Conservation (phyloP, 2,113 vertebrate genomes). For the Epinephelus moara region DNA sequence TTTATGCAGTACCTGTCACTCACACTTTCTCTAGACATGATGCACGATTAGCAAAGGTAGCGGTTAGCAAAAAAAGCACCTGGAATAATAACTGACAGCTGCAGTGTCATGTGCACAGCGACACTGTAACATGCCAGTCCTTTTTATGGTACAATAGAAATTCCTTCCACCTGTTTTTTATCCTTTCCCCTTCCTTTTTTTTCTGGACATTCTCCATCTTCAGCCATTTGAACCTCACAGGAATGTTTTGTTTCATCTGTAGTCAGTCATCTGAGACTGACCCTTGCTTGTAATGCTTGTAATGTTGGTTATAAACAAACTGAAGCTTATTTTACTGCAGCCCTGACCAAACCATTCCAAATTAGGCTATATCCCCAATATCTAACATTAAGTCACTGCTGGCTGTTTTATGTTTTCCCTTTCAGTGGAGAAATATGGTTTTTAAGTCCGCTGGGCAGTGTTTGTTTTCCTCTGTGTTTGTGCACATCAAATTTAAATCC, state of each 20-base stretch:
- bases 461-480: neutral
- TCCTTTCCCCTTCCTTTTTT: neutral
- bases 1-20: conserved; percentile 10
- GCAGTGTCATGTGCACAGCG: neutral
- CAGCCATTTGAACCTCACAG: conserved; percentile 29
- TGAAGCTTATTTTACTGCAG: conserved; percentile 22
- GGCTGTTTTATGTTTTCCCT: neutral
- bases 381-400: conserved; percentile 9
- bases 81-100: conserved; percentile 9
- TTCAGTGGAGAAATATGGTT: conserved; percentile 1
- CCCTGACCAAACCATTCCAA: conserved; percentile 33
- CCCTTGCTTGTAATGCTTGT: conserved; percentile 15
- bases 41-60: neutral
- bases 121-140: neutral
- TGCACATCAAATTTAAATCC: neutral
- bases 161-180: neutral
- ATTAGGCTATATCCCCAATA: conserved; percentile 31
- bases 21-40: neutral
- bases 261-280: conserved; percentile 18
- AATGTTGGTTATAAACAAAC: conserved; percentile 54
- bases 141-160: neutral
- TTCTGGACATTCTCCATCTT: neutral
- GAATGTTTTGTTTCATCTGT: conserved; percentile 45
- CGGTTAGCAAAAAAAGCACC: neutral
- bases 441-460: neutral